Conservation (phyloP, 2,888 invertebrate genomes). For the Drosophila emarginata region DNA sequence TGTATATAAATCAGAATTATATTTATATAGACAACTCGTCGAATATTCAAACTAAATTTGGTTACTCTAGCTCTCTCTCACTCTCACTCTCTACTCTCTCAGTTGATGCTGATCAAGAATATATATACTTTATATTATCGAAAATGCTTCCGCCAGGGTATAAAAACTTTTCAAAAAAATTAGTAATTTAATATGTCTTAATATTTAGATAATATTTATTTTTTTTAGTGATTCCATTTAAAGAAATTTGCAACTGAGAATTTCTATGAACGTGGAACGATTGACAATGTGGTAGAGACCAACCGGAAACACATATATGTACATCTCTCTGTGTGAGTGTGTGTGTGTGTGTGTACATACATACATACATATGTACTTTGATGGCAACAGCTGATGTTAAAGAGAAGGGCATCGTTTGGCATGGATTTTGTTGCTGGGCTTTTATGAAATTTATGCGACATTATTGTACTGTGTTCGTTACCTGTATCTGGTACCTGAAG, state of each 20-base stretch:
- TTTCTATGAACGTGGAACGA: background rate
- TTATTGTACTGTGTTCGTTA: background rate
- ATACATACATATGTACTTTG: background rate
- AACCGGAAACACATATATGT: background rate
- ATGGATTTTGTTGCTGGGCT: conserved; percentile 6
- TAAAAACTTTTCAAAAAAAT: no score
- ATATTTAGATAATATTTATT: background rate
- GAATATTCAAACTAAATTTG: no score
- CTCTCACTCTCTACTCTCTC: no score
- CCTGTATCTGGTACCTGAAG: background rate
- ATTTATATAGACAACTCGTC: no score
- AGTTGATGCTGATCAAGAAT: no score
- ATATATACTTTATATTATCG: no score
- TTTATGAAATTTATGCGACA: conserved; percentile 17
- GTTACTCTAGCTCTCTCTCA: no score
- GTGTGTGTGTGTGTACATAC: background rate
- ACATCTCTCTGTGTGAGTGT: background rate
- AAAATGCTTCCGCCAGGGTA: no score
- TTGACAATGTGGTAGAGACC: background rate
- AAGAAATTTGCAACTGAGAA: background rate
- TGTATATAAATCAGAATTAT: no score
- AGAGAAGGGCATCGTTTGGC: conserved; percentile 4
- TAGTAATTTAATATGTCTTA: no score
- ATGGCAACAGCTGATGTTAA: conserved; percentile 3
- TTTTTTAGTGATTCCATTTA: background rate